Evolutionary conservation across 2,113 vertebrate species (phyloP).

Genomic region (Pituophis catenifer): DNA sequence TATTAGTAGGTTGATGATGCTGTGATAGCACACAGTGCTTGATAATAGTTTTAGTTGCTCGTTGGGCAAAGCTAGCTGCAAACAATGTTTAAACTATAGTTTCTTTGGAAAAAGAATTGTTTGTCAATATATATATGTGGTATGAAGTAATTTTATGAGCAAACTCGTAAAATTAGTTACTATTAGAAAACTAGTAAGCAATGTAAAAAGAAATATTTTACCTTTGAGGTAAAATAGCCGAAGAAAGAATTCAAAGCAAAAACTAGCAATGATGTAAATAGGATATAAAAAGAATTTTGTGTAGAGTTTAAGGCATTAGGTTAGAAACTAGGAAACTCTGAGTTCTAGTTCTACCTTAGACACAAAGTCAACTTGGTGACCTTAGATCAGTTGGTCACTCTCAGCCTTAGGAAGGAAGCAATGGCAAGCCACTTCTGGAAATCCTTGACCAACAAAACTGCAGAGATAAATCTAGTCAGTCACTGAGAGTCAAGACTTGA

Average conservation of each 20-base stretch:
- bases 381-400: no score
- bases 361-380: no score
- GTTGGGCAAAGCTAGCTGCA: background rate
- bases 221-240: background rate
- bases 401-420: no score
- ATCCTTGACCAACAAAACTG: no score
- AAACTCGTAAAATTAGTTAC: no score
- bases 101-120: background rate
- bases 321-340: background rate
- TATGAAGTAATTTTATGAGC: background rate
- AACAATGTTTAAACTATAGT: background rate
- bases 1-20: background rate
- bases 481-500: background rate
- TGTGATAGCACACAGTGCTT: background rate
- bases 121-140: background rate
- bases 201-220: background rate
- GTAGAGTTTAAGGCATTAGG: background rate
- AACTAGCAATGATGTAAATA: background rate
- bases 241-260: background rate
- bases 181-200: background rate
- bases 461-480: background rate
- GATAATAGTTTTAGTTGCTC: background rate
- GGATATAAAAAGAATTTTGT: background rate
- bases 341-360: no score
- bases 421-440: no score